These are phyloP conservation scores for Geotrypetes seraphini DNA, from an alignment of 2,797 vertebrate genomes.

Conservation along the genomic window DNA sequence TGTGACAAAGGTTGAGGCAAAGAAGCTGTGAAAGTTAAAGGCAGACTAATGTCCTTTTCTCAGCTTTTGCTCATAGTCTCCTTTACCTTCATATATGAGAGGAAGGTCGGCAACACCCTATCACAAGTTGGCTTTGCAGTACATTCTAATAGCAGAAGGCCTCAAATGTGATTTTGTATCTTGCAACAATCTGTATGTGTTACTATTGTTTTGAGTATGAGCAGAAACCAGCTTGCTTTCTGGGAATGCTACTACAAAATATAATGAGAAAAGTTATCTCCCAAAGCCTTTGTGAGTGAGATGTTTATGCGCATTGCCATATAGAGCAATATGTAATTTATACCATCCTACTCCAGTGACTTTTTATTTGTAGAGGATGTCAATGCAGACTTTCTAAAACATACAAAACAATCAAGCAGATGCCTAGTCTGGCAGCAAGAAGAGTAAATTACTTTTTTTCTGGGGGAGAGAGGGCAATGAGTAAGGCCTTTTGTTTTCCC, in stretches of 20 bases:
- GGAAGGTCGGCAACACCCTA: too few relatives aligned
- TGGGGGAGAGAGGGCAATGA: too few relatives aligned
- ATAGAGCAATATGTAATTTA: constrained; percentile 15
- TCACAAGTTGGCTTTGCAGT: background rate
- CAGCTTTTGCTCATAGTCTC: too few relatives aligned
- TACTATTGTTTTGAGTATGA: background rate
- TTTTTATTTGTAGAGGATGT: constrained; percentile 22
- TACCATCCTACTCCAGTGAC: constrained; percentile 17
- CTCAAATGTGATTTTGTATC: too few relatives aligned
- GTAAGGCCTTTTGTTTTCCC: constrained; percentile 16
- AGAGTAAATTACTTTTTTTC: constrained; percentile 37
- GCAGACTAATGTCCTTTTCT: too few relatives aligned
- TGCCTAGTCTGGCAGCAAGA: constrained; percentile 26
- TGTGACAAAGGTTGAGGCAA: too few relatives aligned
- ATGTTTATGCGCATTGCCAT: background rate
- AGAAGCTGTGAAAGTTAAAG: too few relatives aligned
- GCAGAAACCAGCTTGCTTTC: too few relatives aligned
- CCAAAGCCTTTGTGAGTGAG: constrained; percentile 7
- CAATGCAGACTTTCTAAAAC: constrained; percentile 12
- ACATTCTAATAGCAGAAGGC: background rate
- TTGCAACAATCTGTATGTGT: too few relatives aligned
- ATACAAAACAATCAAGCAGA: constrained; percentile 23
- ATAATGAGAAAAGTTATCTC: constrained; percentile 12
- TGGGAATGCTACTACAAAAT: constrained; percentile 3
- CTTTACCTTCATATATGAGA: constrained; percentile 5